A percentile compares a stretch with the other conserved stretches of the same genome.
These are phyloP conservation scores for Campaea margaritaria DNA, from an alignment of 2,888 invertebrate genomes.

Conservation along the genomic window DNA sequence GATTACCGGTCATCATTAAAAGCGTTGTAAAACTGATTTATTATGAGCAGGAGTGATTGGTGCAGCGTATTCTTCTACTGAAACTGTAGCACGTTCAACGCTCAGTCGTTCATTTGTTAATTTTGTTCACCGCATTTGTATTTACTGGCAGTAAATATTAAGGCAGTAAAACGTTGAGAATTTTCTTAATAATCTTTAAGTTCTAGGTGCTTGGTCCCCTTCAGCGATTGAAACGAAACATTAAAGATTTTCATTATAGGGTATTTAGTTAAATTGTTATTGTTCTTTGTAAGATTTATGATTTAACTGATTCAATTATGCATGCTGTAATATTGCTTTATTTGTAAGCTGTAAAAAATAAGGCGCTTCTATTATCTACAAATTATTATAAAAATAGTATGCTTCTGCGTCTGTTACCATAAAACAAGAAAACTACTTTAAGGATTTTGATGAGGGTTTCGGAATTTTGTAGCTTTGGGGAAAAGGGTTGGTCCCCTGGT, in stretches of 20 bases:
- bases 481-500: no score
- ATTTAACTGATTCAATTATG: conserved; percentile 18
- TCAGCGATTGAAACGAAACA: conserved; percentile 31
- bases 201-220: conserved; percentile 49
- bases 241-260: conserved; percentile 33
- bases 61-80: conserved; percentile 64
- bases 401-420: no score
- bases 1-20: conserved; percentile 75
- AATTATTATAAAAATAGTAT: no score
- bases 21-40: conserved; percentile 81
- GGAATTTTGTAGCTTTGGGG: no score
- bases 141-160: conserved; percentile 77
- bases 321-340: background rate
- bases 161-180: conserved; percentile 67
- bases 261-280: conserved; percentile 25
- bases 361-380: background rate
- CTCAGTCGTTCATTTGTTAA: conserved; percentile 79
- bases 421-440: no score
- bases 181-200: conserved; percentile 67
- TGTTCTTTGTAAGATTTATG: conserved; percentile 19
- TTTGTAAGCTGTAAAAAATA: background rate
- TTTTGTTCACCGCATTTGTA: conserved; percentile 71
- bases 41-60: conserved; percentile 64
- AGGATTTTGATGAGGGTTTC: no score
- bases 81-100: conserved; percentile 75